Evolutionary conservation across 2,888 invertebrate genomes (phyloP), one percentile per base, ranked within the genome.

Genomic region (Amaurobius ferox): DNA sequence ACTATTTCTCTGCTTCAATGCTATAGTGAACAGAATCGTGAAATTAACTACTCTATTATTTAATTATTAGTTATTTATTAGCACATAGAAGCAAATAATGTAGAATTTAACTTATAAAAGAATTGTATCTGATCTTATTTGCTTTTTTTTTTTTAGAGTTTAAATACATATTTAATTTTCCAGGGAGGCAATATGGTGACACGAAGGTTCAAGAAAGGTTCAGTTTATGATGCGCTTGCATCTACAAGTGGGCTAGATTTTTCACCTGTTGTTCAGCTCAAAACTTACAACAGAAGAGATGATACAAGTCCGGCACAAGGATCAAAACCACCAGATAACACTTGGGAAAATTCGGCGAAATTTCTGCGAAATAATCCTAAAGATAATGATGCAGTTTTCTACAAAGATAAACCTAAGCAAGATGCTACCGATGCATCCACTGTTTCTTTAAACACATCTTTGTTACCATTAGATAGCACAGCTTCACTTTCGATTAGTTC

Each of bases 161-260:
- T 35, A 35, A 35, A 35, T 35, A 35, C 9, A 5, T 35, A 7
- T 35, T 35, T 35, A 2, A 1, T 28, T 44, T 26, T 79, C 16
- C 30, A 79, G 79, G 30, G 26, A 16, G 78, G 71, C 32, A 88
- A 78, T 55, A 89, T 89, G 88, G 88, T 89, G 68, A 88, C 88
- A 5, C 77, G 88, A 23, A 76, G 87, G 28, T 87, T 88, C 30
- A 89, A 88, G 77, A 88, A 88, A 74, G 80, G 88, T n/a, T 88
- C 89, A 0, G 88, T 89, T 11, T 89, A 89, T 40, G 88, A 89
- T 32, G 76, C 88, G 16, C 72, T 89, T n/a, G 88, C 88, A 5
- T 85, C 86, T 16, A 88, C 88, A 39, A 88, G 88, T 62, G 89
- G 89, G 0, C 73, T 88, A 3, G 88, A 88, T 55, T 88, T 89